These are phyloP conservation scores for Antechinus flavipes DNA, from an alignment of 2,113 vertebrate species.

Conservation along the genomic window DNA sequence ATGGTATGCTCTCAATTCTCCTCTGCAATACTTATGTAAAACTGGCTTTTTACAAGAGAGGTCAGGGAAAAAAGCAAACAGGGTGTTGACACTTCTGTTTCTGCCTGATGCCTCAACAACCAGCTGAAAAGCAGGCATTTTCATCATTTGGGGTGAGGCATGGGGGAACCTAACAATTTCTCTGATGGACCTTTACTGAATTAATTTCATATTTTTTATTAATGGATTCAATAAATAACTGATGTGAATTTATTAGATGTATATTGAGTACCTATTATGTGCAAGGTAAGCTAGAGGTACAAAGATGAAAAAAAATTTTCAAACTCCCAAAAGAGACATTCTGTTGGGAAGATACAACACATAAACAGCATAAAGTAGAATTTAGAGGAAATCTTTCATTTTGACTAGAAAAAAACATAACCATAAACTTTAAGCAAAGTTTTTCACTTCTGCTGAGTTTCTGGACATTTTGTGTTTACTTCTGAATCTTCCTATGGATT, in stretches of 20 bases:
- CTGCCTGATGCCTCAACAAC: constrained; percentile 3
- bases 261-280: not conserved
- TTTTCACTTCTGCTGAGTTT: not conserved
- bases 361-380: not conserved
- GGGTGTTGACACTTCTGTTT: not conserved
- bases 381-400: not conserved
- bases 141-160: not conserved
- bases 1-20: constrained; percentile 5
- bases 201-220: not conserved
- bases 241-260: not conserved
- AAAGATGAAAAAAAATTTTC: not conserved
- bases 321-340: not conserved
- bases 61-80: not conserved
- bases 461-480: not conserved
- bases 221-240: not conserved
- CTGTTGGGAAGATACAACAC: not conserved
- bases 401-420: not conserved
- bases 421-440: not conserved
- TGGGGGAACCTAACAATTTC: not conserved
- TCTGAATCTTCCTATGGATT: not conserved
- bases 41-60: not conserved
- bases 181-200: not conserved
- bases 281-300: not conserved
- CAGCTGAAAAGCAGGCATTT: not conserved
- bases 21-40: not conserved